Evolutionary conservation across 2,888 invertebrate species (phyloP), one percentile per base, ranked within the genome.

Genomic region (Trachelus iudaicus): DNA sequence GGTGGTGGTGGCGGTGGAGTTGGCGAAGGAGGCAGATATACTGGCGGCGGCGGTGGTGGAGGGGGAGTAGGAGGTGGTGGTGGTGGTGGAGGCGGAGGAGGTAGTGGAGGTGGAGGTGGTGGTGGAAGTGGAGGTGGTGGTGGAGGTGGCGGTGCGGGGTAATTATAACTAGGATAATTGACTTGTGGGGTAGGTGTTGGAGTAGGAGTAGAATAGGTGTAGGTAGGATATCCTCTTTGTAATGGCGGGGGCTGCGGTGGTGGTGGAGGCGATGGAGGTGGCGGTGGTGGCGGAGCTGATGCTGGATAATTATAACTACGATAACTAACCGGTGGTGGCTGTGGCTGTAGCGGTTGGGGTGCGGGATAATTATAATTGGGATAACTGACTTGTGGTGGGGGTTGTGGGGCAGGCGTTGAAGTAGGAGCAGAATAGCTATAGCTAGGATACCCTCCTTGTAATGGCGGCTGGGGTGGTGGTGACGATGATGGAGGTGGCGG

Each of bases 191-290:
- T 78, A 76, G 34, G 82, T 35, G 68, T 73, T 35, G 71, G 75
- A 1, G 34, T 33, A 23, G 75, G 69, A 23, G 71, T 23, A 15
- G 76, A 23, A 23, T 56, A 56, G 76, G 12, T 34, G 34, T 33
- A 69, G 31, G 15, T 69, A 69, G 4, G 76, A 15, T n/a, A 40
- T 15, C 40, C 23, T 56, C 6, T 6, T 56, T 56, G 40, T 23
- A 2, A 79, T 79, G 83, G 77, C 68, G 82, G 80, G 23, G 79
- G 77, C 56, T 75, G 75, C 15, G 83, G 77, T 69, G 75, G 77
- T 31, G 77, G 37, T 34, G 34, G 34, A 3, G 35, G 35, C 0
- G 35, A 11, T 15, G 15, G 40, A 15, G 40, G 76, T 68, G 40
- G 69, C 1, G 80, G 78, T 12, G 35, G 35, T 35, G 35, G 12